phyloP scores from a whole-genome alignment of 1,140 invertebrate species.

The Capitella teleta region DNA sequence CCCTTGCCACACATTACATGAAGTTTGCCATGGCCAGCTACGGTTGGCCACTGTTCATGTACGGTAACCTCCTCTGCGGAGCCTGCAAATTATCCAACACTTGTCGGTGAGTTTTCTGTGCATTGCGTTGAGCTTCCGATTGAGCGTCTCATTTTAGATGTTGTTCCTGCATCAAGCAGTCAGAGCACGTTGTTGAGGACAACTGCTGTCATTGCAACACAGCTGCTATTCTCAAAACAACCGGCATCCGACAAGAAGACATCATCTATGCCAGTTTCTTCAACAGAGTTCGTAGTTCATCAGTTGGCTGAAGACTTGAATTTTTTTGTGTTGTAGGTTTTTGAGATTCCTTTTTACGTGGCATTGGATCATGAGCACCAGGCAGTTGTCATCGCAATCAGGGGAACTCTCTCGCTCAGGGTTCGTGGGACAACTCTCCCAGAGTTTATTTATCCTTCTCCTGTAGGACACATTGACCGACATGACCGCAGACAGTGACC shows the following conservation, averaged over 20 bases:
- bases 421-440: slow-evolving; percentile 16
- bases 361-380: slow-evolving; percentile 69
- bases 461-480: slow-evolving; percentile 76
- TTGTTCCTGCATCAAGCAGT: neutral
- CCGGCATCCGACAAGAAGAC: neutral
- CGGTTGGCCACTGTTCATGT: slow-evolving; percentile 7
- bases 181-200: neutral
- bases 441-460: neutral
- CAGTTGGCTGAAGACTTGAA: neutral
- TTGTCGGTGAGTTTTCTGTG: neutral
- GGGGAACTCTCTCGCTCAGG: slow-evolving; percentile 70
- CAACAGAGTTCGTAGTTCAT: slow-evolving; percentile 2
- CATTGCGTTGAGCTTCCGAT: neutral
- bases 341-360: slow-evolving; percentile 64
- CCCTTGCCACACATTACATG: slow-evolving; percentile 5
- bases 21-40: slow-evolving; percentile 1
- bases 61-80: neutral
- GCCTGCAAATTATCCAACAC: neutral
- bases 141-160: neutral
- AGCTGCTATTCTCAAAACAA: neutral
- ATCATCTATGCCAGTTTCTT: slow-evolving; percentile 5
- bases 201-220: slow-evolving; percentile 3
- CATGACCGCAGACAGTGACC: slow-evolving; percentile 65
- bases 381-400: slow-evolving; percentile 69
- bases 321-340: slow-evolving; percentile 19